Base-by-base conservation (phyloP, 2,113 vertebrate species). In the Dipodomys stephensi region DNA sequence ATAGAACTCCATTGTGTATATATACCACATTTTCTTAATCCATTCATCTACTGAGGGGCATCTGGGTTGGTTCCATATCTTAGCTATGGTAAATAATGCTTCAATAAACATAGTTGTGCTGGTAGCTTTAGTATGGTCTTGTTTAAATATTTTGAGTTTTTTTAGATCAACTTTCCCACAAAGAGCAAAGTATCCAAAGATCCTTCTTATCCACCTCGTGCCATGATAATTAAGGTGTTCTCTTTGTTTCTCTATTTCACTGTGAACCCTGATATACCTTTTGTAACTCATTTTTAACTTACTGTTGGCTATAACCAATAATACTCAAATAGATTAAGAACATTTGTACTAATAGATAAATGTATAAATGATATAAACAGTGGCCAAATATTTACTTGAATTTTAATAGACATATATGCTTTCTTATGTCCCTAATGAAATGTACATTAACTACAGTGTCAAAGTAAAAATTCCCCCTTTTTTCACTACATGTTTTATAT, bases 261-360 rank as follows among this genome's bases (percentile, higher is more conserved):
- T 69, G 49, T 7, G n/a, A 12, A 27, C n/a, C 27, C 18, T 88
- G 25, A 77, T 9, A 39, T 57, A 7, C 13, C 73, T 90, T 71
- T 39, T 35, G 15, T 71, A 71, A 57, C 32, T 57, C 72, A 71
- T 83, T 82, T 57, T 77, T 60, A 67, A 89, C 10, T 86, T 32
- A 6, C 30, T 32, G 4, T 44, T 27, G 90, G 49, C 23, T 15
- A 35, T 91, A 83, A 79, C 44, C 11, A 93, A 19, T 35, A n/a
- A 93, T 65, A 57, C 22, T 83, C 16, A 27, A n/a, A 53, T 16
- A 67, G 60, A 72, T 88, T 39, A 87, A 74, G n/a, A 88, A 84
- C 3, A 73, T 32, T 84, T 77, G 57, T 3, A 19, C 30, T 16
- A 69, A 32, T 25, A 69, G 53, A 57, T 57, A 57, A 28, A 30